Percentiles rank a stretch among this genome's conserved stretches.
phyloP scores from a whole-genome alignment of 2,113 vertebrate genomes.

The Anser cygnoides region DNA sequence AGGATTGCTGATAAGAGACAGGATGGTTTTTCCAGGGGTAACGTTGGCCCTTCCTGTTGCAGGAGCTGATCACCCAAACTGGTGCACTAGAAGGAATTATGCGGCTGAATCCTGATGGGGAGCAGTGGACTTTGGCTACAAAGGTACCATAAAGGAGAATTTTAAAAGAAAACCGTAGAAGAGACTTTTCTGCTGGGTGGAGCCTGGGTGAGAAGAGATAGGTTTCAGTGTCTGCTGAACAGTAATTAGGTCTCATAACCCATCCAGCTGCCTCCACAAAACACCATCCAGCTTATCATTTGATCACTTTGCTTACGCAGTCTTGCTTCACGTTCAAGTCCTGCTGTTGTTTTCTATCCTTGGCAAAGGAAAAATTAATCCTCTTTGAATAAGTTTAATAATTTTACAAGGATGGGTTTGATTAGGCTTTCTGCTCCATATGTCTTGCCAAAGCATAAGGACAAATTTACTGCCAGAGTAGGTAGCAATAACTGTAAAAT shows the following conservation, averaged over 20 bases:
- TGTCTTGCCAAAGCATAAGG: not conserved
- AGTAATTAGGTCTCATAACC: not conserved
- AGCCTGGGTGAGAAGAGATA: not conserved
- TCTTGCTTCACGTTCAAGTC: conserved; percentile 23
- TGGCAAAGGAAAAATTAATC: not conserved
- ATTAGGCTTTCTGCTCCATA: not conserved
- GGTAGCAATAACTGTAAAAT: not conserved
- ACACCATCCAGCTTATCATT: fast-evolving
- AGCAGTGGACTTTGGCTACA: not conserved
- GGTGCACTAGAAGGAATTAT: not conserved
- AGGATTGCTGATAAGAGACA: not conserved
- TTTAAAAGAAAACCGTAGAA: not conserved
- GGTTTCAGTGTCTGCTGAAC: not conserved
- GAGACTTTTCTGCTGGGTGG: not conserved
- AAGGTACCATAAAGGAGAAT: not conserved
- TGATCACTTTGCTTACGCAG: not conserved
- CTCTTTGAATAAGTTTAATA: not conserved
- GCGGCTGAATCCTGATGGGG: not conserved
- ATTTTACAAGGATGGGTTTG: not conserved
- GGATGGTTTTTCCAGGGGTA: not conserved
- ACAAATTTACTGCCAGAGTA: not conserved
- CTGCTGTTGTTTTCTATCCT: not conserved
- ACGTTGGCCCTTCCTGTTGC: not conserved
- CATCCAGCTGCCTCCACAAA: not conserved
- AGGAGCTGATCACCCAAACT: not conserved